phyloP scores from a whole-genome alignment of 2,113 vertebrate genomes.

The Raja brachyura region DNA sequence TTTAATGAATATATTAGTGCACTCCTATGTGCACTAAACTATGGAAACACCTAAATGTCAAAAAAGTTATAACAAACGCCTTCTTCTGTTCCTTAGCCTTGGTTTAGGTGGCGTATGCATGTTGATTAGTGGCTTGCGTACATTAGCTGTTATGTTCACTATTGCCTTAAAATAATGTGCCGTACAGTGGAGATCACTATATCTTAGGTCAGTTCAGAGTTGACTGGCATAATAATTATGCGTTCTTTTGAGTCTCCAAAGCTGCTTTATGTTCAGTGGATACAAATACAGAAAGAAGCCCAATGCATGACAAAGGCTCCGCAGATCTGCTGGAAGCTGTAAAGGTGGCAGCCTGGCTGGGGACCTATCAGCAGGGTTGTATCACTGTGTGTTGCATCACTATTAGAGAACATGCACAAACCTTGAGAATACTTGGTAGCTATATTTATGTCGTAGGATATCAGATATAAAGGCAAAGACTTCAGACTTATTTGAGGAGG shows the following conservation, averaged over 20 bases:
- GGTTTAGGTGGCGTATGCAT: neutral
- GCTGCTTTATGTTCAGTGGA: too few species aligned
- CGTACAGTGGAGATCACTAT: too few species aligned
- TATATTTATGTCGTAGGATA: neutral
- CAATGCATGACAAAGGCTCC: neutral
- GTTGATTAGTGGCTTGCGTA: too few species aligned
- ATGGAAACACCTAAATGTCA: neutral
- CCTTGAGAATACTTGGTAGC: neutral
- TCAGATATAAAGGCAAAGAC: neutral
- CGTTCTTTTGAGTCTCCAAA: too few species aligned
- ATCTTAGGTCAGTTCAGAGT: too few species aligned
- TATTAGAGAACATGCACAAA: neutral
- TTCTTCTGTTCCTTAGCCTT: neutral
- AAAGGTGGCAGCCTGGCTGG: neutral
- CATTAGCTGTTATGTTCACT: too few species aligned
- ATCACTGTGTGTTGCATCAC: neutral
- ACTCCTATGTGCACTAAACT: neutral
- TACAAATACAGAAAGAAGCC: too few species aligned
- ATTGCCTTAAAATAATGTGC: too few species aligned
- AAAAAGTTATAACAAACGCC: neutral
- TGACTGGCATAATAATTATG: too few species aligned
- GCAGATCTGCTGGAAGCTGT: slow-evolving; percentile 46
- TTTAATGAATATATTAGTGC: neutral
- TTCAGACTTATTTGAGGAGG: neutral
- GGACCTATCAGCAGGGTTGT: too few species aligned